Conservation (phyloP, 2,797 vertebrate species). For the Cynodonichthys magdalenae region DNA sequence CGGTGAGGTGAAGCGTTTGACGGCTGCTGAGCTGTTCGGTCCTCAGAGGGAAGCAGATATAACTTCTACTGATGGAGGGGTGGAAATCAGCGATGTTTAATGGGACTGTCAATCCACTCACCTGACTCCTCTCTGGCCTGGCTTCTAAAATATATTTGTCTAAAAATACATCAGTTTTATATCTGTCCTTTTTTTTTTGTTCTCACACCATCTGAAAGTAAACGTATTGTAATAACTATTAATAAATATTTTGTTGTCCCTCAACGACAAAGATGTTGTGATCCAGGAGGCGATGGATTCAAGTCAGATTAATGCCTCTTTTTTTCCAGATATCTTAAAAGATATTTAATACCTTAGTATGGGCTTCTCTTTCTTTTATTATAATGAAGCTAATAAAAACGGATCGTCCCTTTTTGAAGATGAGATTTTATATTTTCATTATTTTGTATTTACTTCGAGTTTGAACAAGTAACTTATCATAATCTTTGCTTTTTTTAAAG, state of each 20-base stretch:
- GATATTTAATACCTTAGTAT: too few species aligned
- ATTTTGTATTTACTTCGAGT: neutral
- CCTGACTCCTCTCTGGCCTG: constrained; percentile 50
- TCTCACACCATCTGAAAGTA: constrained; percentile 28
- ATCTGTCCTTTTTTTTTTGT: constrained; percentile 16
- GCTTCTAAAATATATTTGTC: constrained; percentile 77
- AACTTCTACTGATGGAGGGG: constrained; percentile 85
- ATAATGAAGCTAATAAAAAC: too few species aligned
- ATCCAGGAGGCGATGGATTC: neutral
- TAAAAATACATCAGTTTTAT: constrained; percentile 11
- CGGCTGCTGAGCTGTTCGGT: constrained; percentile 73
- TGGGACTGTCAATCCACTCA: constrained; percentile 80
- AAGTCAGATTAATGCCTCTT: too few species aligned
- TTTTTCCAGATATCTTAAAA: too few species aligned
- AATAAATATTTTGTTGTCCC: constrained; percentile 10
- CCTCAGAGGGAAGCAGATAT: constrained; percentile 60
- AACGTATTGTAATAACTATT: constrained; percentile 40
- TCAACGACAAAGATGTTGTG: constrained; percentile 9
- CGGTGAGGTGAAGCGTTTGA: constrained; percentile 76
- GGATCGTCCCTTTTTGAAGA: too few species aligned
- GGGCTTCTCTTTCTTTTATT: too few species aligned
- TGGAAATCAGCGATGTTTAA: constrained; percentile 85
- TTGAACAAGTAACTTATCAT: constrained; percentile 12
- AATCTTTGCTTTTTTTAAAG: constrained; percentile 73
- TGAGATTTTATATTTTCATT: neutral